Base-by-base conservation (phyloP, 2,888 invertebrate genomes). In the Bhutanitis thaidina region DNA sequence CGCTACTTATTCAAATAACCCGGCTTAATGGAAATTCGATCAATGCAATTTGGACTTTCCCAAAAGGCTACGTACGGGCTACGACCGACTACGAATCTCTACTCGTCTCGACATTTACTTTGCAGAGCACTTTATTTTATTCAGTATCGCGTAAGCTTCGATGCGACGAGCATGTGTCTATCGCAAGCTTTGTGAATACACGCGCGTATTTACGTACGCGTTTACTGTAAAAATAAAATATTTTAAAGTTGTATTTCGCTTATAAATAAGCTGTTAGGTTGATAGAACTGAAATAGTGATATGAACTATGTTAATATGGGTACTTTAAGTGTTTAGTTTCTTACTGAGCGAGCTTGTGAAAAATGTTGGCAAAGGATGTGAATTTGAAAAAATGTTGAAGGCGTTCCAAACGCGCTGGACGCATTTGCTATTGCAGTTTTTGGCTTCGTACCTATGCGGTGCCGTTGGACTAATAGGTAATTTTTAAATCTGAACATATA, bases 41-140 rank as follows among this genome's bases (percentile, higher is more conserved):
- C 78, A 80, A 79, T 65, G 60, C 55, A 44, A 48, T 51, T 50
- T 53, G 68, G 69, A 63, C 55, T 82, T 84, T 73, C 81, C 77
- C 70, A 71, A 75, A 67, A 57, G 53, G 64, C 66, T 71, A 71
- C 70, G 62, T 71, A 71, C 70, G 62, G 53, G 62, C 80, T 74
- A 75, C 76, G 71, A 53, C 58, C 52, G 48, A 55, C 53, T 49
- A 49, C 40, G 51, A 52, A 39, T 20, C 7, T 8, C 34, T n/a
- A 12, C 10, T 34, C 34, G n/a, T 5, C 12, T 34, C 34, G 12
- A 4, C 36, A 12, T 34, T 39, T 25, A 39, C 40, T 38, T 38
- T 47, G 29, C 16, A 43, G 1, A 14, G 52, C 47, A 50, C 43
- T 58, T 44, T 56, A 50, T 27, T 58, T 44, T 56, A 50, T 15